Evolutionary conservation across 1,140 invertebrate genomes (phyloP).

Genomic region (Drosophila chauvacae): DNA sequence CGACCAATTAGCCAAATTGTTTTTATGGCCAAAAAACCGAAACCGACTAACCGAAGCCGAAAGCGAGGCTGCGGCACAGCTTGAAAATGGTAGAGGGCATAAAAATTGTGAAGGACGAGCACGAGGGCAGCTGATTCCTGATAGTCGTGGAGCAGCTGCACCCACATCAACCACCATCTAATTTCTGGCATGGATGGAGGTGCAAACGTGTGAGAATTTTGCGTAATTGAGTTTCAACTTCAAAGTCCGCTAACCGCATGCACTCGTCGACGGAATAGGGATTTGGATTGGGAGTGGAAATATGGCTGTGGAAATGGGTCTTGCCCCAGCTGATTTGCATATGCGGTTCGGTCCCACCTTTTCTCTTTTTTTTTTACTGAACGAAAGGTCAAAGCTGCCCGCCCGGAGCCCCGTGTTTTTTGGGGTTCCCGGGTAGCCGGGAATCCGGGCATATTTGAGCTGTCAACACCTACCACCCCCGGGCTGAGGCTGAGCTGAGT

Average conservation of each 20-base stretch:
- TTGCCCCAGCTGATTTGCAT: constrained; percentile 69
- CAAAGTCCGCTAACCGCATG: constrained; percentile 77
- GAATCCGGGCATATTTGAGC: constrained; percentile 65
- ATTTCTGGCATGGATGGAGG: constrained; percentile 19
- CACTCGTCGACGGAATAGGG: constrained; percentile 56
- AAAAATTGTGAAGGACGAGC: not conserved
- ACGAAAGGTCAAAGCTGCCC: constrained; percentile 61
- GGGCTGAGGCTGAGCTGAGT: constrained; percentile 1
- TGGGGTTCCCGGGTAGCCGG: constrained; percentile 17
- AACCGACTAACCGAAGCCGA: constrained; percentile 8
- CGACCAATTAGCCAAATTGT: constrained; percentile 77
- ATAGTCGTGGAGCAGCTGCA: constrained; percentile 60
- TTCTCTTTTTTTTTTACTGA: constrained; percentile 15
- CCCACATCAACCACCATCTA: constrained; percentile 65
- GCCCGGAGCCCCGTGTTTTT: constrained; percentile 12
- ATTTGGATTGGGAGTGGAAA: constrained; percentile 16
- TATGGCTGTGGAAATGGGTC: constrained; percentile 8
- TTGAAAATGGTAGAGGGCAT: constrained; percentile 4
- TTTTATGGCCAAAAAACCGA: constrained; percentile 55
- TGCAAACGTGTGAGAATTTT: constrained; percentile 81
- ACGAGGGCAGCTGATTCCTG: constrained; percentile 65
- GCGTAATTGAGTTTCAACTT: constrained; percentile 81
- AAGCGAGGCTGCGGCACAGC: constrained; percentile 33
- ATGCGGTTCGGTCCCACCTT: constrained; percentile 55
- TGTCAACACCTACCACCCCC: constrained; percentile 65